Conservation (phyloP, 2,113 vertebrate genomes). For the Microcebus murinus region DNA sequence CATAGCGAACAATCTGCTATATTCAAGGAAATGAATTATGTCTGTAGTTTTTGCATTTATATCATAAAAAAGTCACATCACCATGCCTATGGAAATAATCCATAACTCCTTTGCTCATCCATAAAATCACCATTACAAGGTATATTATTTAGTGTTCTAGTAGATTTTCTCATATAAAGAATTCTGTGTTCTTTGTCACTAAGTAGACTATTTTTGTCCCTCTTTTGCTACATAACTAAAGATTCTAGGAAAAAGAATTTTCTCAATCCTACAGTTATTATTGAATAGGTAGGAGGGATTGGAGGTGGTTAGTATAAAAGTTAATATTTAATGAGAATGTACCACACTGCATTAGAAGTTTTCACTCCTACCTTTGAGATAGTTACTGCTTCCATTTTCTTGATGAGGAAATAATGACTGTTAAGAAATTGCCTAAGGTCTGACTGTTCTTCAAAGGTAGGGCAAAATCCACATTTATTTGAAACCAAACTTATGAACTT, state of each 20-base stretch:
- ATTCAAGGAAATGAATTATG: neutral
- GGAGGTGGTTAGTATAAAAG: neutral
- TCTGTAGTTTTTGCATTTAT: constrained; percentile 7
- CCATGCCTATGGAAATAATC: neutral
- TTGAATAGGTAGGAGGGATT: neutral
- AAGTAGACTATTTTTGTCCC: neutral
- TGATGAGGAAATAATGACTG: neutral
- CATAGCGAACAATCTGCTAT: neutral
- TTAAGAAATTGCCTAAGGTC: neutral
- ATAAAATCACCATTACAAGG: neutral
- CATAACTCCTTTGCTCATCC: neutral
- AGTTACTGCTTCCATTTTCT: neutral
- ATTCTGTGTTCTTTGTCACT: neutral
- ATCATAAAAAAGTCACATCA: neutral
- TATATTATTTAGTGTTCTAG: neutral
- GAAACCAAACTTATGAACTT: neutral
- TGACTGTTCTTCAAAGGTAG: neutral
- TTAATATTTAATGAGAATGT: neutral
- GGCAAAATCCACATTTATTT: neutral
- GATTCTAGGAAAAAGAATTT: neutral
- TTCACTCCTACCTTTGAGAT: neutral
- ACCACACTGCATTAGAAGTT: neutral
- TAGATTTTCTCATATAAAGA: neutral
- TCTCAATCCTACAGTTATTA: neutral
- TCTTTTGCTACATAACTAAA: neutral